Conservation (phyloP, 2,888 invertebrate species). For the Caenorhabditis sinica region DNA sequence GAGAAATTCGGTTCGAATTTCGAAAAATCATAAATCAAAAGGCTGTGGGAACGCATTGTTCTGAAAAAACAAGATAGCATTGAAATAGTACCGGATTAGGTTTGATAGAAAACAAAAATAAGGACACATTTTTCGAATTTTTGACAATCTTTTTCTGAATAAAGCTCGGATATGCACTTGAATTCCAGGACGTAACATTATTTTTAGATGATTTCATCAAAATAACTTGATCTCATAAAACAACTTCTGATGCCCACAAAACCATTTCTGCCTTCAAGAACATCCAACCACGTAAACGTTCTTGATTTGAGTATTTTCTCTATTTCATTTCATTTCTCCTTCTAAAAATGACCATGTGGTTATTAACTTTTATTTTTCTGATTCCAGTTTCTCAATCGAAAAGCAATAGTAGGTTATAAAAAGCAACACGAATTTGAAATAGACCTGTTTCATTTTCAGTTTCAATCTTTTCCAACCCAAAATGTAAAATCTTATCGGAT, state of each 20-base stretch:
- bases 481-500: slow-evolving; percentile 15
- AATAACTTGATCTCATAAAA: no score
- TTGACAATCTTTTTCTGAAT: neutral
- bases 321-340: no score
- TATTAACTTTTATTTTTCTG: slow-evolving; percentile 2
- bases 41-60: neutral
- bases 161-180: neutral
- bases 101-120: neutral
- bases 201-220: no score
- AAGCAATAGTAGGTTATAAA: slow-evolving; percentile 2
- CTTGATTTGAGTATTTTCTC: no score
- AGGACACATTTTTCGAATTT: neutral
- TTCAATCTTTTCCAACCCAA: slow-evolving; percentile 21
- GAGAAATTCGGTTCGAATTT: neutral
- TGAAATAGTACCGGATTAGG: neutral
- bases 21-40: neutral
- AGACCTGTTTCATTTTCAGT: slow-evolving; percentile 28
- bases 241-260: no score
- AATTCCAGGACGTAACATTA: no score
- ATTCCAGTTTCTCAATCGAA: slow-evolving; percentile 1
- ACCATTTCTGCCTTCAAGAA: no score
- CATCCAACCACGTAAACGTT: no score
- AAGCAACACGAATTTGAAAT: neutral
- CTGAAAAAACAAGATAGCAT: neutral
- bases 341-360: neutral